These are phyloP conservation scores for Tetrao urogallus DNA, from an alignment of 2,113 vertebrate species.

Conservation along the genomic window DNA sequence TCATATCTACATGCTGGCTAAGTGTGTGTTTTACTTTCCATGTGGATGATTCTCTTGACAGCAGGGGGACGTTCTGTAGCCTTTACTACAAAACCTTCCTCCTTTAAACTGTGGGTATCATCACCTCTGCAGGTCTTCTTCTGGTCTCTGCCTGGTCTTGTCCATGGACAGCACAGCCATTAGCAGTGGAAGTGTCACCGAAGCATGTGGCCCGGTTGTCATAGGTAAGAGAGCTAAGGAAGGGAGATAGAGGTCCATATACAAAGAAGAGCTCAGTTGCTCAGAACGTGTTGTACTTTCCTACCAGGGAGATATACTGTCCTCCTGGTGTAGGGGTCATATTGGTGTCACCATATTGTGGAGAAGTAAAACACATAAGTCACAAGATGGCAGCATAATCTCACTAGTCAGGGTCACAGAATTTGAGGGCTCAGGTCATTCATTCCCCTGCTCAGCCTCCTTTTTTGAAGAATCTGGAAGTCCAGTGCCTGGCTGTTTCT, in stretches of 20 bases:
- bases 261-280: background rate
- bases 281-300: background rate
- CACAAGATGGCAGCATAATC: slow-evolving; percentile 64
- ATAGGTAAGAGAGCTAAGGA: background rate
- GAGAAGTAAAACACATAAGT: background rate
- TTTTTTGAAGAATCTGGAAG: background rate
- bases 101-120: background rate
- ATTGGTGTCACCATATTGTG: background rate
- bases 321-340: background rate
- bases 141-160: background rate
- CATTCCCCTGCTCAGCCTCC: background rate
- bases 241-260: background rate
- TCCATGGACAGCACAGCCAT: background rate
- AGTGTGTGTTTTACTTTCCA: background rate
- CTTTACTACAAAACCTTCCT: background rate
- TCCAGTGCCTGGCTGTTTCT: background rate
- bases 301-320: background rate
- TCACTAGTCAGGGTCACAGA: background rate
- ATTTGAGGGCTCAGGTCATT: background rate
- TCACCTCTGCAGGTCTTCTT: background rate
- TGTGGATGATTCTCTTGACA: background rate
- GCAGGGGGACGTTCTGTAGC: background rate
- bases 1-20: background rate
- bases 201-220: background rate
- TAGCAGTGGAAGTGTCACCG: background rate